These are phyloP conservation scores for Drosophila busckii DNA, from an alignment of 1,140 invertebrate species.

Conservation along the genomic window DNA sequence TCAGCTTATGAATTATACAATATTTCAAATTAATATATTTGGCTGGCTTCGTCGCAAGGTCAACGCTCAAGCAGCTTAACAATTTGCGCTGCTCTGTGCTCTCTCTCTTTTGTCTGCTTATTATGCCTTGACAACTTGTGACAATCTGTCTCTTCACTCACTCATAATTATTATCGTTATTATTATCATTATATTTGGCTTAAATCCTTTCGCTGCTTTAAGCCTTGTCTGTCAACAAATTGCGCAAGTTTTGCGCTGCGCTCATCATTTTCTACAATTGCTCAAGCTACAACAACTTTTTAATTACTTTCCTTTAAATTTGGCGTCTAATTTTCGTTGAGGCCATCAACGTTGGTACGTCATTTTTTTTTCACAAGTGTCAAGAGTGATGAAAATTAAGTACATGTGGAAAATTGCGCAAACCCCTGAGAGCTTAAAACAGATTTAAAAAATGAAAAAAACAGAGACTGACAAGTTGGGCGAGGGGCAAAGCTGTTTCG, in stretches of 20 bases:
- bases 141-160: slow-evolving; percentile 70
- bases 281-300: too few relatives aligned
- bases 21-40: too few relatives aligned
- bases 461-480: slow-evolving; percentile 12
- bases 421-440: slow-evolving; percentile 37
- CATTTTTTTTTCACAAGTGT: slow-evolving; percentile 28
- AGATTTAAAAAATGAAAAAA: slow-evolving; percentile 37
- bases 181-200: slow-evolving; percentile 62
- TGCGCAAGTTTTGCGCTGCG: slow-evolving; percentile 22
- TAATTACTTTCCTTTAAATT: slow-evolving; percentile 75
- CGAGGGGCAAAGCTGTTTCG: too few relatives aligned
- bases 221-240: slow-evolving; percentile 65
- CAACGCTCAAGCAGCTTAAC: too few relatives aligned
- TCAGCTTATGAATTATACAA: too few relatives aligned
- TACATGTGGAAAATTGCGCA: slow-evolving; percentile 29
- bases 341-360: slow-evolving; percentile 31
- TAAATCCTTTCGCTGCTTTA: slow-evolving; percentile 58
- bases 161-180: slow-evolving; percentile 62
- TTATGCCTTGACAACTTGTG: slow-evolving; percentile 52
- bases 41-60: too few relatives aligned
- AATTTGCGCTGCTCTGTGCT: not conserved
- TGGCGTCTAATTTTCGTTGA: slow-evolving; percentile 54
- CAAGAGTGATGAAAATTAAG: slow-evolving; percentile 14
- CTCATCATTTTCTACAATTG: slow-evolving; percentile 43
- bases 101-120: slow-evolving; percentile 9